These are phyloP conservation scores for Heliconius hermathena DNA, from an alignment of 1,140 invertebrate species.

Conservation along the genomic window DNA sequence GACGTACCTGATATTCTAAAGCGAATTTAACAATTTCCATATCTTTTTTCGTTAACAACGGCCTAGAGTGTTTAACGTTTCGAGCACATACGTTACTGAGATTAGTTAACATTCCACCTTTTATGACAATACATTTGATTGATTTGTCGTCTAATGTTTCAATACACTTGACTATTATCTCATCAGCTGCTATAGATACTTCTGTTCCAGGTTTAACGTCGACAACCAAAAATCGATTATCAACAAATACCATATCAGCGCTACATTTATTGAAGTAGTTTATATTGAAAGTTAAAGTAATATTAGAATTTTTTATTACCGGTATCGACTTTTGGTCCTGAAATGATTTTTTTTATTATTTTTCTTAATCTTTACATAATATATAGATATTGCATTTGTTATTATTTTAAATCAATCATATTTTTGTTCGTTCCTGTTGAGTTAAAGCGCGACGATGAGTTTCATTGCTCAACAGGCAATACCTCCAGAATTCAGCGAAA, in stretches of 20 bases:
- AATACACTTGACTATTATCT: slow-evolving; percentile 54
- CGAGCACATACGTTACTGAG: slow-evolving; percentile 47
- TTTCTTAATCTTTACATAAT: too few species aligned
- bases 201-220: slow-evolving; percentile 54
- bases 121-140: slow-evolving; percentile 53
- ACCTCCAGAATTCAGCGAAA: too few species aligned
- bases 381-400: too few species aligned
- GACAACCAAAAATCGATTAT: slow-evolving; percentile 48
- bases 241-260: slow-evolving; percentile 52
- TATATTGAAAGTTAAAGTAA: slow-evolving; percentile 50
- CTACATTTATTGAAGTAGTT: slow-evolving; percentile 55
- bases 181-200: slow-evolving; percentile 52
- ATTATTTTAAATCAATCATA: too few species aligned
- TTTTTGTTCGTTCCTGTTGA: too few species aligned
- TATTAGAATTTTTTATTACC: slow-evolving; percentile 42
- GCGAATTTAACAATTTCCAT: slow-evolving; percentile 55
- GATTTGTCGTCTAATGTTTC: slow-evolving; percentile 43
- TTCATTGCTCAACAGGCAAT: too few species aligned
- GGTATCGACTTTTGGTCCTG: slow-evolving; percentile 46
- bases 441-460: too few species aligned
- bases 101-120: slow-evolving; percentile 52
- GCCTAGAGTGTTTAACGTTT: slow-evolving; percentile 41
- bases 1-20: slow-evolving; percentile 57
- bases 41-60: slow-evolving; percentile 53
- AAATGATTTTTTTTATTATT: slow-evolving; percentile 22